These are phyloP conservation scores for Sternotherus odoratus DNA, from an alignment of 2,797 vertebrate genomes.

Conservation along the genomic window DNA sequence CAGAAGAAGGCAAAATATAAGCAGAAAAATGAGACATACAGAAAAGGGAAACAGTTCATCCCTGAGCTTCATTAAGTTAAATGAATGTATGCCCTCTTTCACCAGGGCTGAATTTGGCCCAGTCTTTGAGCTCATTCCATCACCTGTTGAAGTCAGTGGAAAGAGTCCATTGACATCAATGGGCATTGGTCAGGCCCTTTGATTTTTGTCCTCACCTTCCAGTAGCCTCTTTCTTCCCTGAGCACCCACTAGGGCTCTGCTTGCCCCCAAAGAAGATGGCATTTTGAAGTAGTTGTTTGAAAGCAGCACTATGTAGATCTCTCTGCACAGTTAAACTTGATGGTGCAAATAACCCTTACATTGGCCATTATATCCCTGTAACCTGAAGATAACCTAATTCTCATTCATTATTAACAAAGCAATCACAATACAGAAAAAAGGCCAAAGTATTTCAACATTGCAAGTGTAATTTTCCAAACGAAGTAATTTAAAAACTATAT, in stretches of 20 bases:
- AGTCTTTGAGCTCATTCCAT: not conserved
- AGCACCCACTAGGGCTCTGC: no score
- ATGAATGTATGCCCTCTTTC: fast-evolving
- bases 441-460: not conserved
- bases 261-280: not conserved
- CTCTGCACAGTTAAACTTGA: not conserved
- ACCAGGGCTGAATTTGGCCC: not conserved
- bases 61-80: not conserved
- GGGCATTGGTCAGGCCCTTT: not conserved
- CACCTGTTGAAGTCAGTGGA: not conserved
- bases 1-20: conserved; percentile 17
- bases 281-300: not conserved
- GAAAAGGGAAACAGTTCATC: not conserved
- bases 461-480: conserved; percentile 36
- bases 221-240: not conserved
- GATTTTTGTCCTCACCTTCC: not conserved
- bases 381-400: not conserved
- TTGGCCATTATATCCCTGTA: not conserved
- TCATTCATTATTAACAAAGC: conserved; percentile 44
- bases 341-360: not conserved
- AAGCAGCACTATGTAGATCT: not conserved
- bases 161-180: not conserved
- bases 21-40: not conserved
- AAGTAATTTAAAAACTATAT: not conserved
- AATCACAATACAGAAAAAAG: conserved; percentile 13